Evolutionary conservation across 2,888 invertebrate species (phyloP), one percentile per base, ranked within the genome.

Genomic region (Agriopis aurantiaria): DNA sequence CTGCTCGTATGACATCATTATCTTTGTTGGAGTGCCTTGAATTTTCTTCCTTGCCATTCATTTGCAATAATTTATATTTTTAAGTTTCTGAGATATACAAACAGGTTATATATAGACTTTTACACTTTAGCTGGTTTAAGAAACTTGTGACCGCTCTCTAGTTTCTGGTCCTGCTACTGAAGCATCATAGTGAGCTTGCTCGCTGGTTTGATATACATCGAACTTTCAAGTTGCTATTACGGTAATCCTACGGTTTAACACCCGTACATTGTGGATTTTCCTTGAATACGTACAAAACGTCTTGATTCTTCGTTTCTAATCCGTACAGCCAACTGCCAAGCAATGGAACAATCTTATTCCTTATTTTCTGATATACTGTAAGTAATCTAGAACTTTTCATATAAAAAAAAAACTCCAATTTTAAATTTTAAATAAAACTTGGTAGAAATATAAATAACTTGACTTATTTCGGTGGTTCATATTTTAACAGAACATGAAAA

Each of bases 41-140:
- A 14, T 49, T 41, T 41, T 51, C 40, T 51, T 61, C 14, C 40
- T 40, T 51, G 7, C 17, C 61, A 57, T 65, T 65, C 49, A 33
- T 33, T 33, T 33, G 33, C 33, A 33, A 3, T 57, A 49, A 65
- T 65, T 58, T 65, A 53, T 53, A 33, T 23, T 33, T 33, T 33
- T 53, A 6, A 12, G 53, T 65, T 59, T 53, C 8, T 53, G 53
- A 51, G 53, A 51, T 43, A 40, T 53, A 46, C 8, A 60, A 66
- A 61, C 55, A 48, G 23, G 48, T 55, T 52, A 7, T 41, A 45
- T 46, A 43, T 51, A n/a, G n/a, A n/a, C n/a, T 43, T 57, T 64
- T 43, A 52, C 41, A 49, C 57, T 65, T 45, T 23, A 14, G 53
- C 48, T 52, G 43, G 53, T 46, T 63, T 63, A 40, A 48, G 48